Evolutionary conservation across 2,888 invertebrate genomes (phyloP).

Genomic region (Plagodis pulveraria): DNA sequence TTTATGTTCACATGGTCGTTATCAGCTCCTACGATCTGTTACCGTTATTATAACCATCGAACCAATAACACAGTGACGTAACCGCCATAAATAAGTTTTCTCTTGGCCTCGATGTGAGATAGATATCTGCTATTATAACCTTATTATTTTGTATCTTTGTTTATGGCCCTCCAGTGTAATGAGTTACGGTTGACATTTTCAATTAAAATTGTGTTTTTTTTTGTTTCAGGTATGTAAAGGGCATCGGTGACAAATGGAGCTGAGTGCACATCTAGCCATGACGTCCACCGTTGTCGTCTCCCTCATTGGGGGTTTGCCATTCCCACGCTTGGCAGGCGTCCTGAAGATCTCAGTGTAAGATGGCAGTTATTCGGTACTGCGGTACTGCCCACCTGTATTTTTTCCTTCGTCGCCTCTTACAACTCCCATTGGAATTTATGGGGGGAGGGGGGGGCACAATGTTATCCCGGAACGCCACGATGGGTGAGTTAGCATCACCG

Average conservation of each 20-base stretch:
- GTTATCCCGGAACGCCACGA: no score
- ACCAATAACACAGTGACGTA: slow-evolving; percentile 29
- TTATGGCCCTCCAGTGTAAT: slow-evolving; percentile 18
- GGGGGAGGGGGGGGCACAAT: no score
- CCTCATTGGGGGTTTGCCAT: no score
- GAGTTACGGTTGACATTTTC: slow-evolving; percentile 18
- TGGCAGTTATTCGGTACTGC: no score
- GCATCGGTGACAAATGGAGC: background rate
- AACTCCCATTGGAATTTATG: no score
- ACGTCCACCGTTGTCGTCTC: no score
- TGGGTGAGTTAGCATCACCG: no score
- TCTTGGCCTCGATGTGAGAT: slow-evolving; percentile 22
- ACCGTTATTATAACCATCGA: slow-evolving; percentile 9
- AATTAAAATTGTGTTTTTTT: slow-evolving; percentile 21
- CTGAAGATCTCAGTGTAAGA: no score
- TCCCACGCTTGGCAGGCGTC: no score
- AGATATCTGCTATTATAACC: slow-evolving; percentile 17
- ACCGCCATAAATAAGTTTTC: slow-evolving; percentile 32
- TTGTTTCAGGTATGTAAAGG: slow-evolving; percentile 31
- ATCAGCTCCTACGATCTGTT: slow-evolving; percentile 11
- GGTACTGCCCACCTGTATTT: no score
- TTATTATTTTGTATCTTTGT: slow-evolving; percentile 22
- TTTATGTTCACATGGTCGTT: slow-evolving; percentile 15
- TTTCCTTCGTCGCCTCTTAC: no score
- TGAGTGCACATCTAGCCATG: no score